Evolutionary conservation across 2,888 invertebrate genomes (phyloP).

Genomic region (Tenthredo livida): DNA sequence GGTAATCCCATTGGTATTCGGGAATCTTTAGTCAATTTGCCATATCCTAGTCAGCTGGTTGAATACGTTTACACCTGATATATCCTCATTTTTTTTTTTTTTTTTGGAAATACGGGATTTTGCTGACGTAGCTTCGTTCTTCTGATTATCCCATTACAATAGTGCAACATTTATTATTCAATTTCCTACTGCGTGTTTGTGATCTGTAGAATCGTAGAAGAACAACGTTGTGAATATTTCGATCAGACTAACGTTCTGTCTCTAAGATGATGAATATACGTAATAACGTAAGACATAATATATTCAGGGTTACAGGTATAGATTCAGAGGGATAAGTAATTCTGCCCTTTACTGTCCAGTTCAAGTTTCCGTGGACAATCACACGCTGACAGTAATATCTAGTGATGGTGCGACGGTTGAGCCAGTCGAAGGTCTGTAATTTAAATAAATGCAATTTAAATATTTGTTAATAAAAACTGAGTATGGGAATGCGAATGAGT

Average conservation of each 20-base stretch:
- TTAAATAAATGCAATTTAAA: too few species aligned
- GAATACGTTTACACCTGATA: background rate
- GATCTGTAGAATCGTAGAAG: background rate
- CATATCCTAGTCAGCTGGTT: background rate
- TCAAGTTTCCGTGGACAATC: conserved; percentile 76
- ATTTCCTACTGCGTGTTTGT: background rate
- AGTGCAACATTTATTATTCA: background rate
- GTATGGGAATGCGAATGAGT: background rate
- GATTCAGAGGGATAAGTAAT: conserved; percentile 74
- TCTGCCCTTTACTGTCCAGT: conserved; percentile 76
- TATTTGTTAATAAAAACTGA: background rate
- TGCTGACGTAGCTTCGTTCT: background rate
- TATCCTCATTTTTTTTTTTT: background rate
- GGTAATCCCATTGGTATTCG: conserved; percentile 57
- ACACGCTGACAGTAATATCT: conserved; percentile 72
- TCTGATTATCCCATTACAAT: too few species aligned
- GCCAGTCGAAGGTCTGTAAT: conserved; percentile 67
- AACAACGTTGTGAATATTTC: background rate
- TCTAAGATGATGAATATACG: background rate
- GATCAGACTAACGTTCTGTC: background rate
- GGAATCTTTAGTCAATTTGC: background rate
- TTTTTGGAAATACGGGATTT: background rate
- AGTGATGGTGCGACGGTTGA: conserved; percentile 72
- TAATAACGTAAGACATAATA: background rate
- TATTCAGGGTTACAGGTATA: conserved; percentile 68